Base-by-base conservation (phyloP, 2,888 invertebrate species). In the Rhorus exstirpatorius region DNA sequence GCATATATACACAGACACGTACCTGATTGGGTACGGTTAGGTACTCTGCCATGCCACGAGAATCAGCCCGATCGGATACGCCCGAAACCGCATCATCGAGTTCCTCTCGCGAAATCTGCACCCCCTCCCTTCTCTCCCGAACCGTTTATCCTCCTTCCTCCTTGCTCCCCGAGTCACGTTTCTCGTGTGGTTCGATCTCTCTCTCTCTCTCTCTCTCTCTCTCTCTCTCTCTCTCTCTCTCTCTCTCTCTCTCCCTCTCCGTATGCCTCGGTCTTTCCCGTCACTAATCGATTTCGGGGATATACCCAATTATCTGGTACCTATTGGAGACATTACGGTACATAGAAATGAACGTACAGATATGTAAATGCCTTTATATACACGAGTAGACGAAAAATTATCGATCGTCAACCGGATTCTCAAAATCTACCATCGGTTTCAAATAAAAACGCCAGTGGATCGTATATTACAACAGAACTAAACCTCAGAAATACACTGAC, bases 51-150 rank as follows among this genome's bases (percentile, higher is more conserved):
- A 75, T 70, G 71, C 78, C 70, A 65, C 68, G 78, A 75, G 78
- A 75, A 58, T 58, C 74, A 75, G 74, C 78, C 51, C 65, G 79
- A 71, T 82, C 79, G 82, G 79, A 82, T 82, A 82, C 82, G 75
- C 82, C 82, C 79, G 71, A 76, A 82, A 82, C 82, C 82, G 67
- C 82, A 79, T 75, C 79, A 67, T 71, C 74, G 49, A 60, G 71
- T 75, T 82, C 58, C 79, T 75, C 79, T 79, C 79, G 51, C 65
- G 58, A 55, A 46, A 58, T 55, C 60, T 31, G 58, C 51, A 35
- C 12, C 51, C 49, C 63, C n/a, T 53, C 10, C 38, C 24, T 19
- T 61, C 26, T 38, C 44, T 61, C 19, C 35, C 24, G 58, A 8
- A n/a, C 49, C 35, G 58, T 65, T 65, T 65, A 65, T 65, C 41